phyloP scores from a whole-genome alignment of 92 coral and sea anemone species.

The Heliopora coerulea region DNA sequence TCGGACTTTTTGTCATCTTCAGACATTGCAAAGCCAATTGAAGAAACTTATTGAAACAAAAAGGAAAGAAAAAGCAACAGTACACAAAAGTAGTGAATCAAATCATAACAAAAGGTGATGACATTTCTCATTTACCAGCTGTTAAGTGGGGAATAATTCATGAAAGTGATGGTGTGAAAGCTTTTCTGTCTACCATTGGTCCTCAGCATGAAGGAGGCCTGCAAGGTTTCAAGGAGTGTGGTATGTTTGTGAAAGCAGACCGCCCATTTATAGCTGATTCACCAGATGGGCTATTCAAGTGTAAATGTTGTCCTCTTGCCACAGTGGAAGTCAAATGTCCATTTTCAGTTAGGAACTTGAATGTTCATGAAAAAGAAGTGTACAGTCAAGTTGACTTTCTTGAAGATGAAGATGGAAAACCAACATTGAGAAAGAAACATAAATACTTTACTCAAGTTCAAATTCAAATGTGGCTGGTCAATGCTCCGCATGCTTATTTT shows the following conservation, averaged over 20 bases:
- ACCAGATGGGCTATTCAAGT: conserved; percentile 34
- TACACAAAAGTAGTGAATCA: conserved; percentile 36
- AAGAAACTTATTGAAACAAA: conserved; percentile 32
- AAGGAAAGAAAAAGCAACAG: conserved; percentile 24
- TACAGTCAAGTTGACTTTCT: conserved; percentile 19
- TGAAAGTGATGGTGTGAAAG: conserved; percentile 47
- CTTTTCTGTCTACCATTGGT: conserved; percentile 25
- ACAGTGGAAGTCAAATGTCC: conserved; percentile 41
- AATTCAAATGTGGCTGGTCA: conserved; percentile 48
- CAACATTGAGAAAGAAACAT: conserved; percentile 56
- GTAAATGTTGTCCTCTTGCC: conserved; percentile 24
- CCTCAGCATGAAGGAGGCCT: conserved; percentile 29
- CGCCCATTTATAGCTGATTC: conserved; percentile 36
- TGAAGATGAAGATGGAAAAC: conserved; percentile 7
- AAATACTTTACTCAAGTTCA: conserved; percentile 62
- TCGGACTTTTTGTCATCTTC: conserved; percentile 32
- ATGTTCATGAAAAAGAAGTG: conserved; percentile 31
- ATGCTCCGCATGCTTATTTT: conserved; percentile 24
- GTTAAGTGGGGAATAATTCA: conserved; percentile 45
- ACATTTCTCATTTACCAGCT: conserved; percentile 38
- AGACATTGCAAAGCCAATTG: conserved; percentile 17
- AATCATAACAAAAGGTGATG: conserved; percentile 18
- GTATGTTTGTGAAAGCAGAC: conserved; percentile 28
- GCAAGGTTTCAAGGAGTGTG: conserved; percentile 14
- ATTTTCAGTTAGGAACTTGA: conserved; percentile 47